Evolutionary conservation across 2,888 invertebrate species (phyloP).

Genomic region (Phytoseiulus persimilis): DNA sequence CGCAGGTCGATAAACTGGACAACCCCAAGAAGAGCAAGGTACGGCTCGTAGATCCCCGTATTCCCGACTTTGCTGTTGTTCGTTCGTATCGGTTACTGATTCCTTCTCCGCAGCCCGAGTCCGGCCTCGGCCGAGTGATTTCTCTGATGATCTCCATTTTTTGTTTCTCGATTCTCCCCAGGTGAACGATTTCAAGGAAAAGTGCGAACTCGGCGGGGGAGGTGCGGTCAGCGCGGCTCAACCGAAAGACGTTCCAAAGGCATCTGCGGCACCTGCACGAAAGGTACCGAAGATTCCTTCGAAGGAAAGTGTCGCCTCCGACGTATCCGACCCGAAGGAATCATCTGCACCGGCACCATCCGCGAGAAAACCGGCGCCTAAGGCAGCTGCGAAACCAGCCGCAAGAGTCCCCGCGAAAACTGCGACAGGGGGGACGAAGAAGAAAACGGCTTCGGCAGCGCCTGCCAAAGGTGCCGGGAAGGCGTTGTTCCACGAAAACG

Average conservation of each 20-base stretch:
- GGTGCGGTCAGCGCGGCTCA: neutral
- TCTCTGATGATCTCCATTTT: too few species aligned
- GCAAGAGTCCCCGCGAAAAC: constrained; percentile 47
- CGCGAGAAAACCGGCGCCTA: neutral
- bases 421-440: constrained; percentile 44
- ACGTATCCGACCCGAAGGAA: constrained; percentile 28
- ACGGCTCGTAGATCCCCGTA: constrained; percentile 38
- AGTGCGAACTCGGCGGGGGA: neutral
- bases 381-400: constrained; percentile 50
- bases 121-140: too few species aligned
- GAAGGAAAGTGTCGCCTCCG: constrained; percentile 29
- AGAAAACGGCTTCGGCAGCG: constrained; percentile 44
- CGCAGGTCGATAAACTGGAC: constrained; percentile 65
- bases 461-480: constrained; percentile 41
- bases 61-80: neutral
- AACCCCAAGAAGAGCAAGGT: constrained; percentile 78
- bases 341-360: constrained; percentile 13
- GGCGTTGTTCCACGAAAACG: constrained; percentile 40
- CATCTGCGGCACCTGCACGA: constrained; percentile 47
- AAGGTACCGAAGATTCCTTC: constrained; percentile 52
- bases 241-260: neutral
- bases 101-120: neutral
- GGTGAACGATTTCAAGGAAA: constrained; percentile 36
- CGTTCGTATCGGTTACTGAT: neutral
- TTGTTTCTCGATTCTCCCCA: too few species aligned